phyloP scores from a whole-genome alignment of 2,113 vertebrate species.

The Accipiter virgatus region DNA sequence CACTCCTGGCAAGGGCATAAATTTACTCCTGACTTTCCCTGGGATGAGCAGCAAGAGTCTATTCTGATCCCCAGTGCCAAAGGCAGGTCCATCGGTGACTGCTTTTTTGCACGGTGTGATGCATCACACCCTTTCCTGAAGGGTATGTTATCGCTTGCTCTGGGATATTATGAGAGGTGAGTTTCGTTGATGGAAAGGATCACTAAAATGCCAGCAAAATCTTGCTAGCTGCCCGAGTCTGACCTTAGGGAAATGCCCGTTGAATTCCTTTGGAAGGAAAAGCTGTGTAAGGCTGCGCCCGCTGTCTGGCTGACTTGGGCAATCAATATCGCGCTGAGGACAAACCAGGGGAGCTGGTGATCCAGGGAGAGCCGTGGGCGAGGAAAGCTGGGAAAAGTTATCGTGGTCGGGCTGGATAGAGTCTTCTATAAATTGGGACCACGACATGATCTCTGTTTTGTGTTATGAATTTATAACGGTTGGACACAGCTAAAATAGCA shows the following conservation, averaged over 20 bases:
- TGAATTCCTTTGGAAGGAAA: not conserved
- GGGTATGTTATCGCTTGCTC: fast-evolving
- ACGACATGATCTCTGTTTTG: not conserved
- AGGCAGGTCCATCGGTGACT: not conserved
- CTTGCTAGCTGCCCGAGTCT: fast-evolving
- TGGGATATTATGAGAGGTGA: not conserved
- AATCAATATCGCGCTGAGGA: not conserved
- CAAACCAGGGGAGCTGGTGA: not conserved
- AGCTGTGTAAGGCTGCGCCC: not conserved
- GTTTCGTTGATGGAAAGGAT: not conserved
- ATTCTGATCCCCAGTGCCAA: not conserved
- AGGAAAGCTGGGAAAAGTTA: not conserved
- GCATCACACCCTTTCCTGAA: not conserved
- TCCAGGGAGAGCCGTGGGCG: not conserved
- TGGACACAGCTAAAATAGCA: not conserved
- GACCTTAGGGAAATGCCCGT: not conserved
- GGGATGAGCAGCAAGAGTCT: not conserved
- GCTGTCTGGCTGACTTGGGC: not conserved
- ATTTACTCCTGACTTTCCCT: not conserved
- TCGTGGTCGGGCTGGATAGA: not conserved
- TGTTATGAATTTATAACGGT: not conserved
- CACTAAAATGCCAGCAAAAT: not conserved
- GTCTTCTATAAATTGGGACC: not conserved
- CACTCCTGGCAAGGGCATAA: not conserved
- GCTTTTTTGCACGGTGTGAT: fast-evolving